Conservation (phyloP, 2,113 vertebrate species). For the Esox niger region DNA sequence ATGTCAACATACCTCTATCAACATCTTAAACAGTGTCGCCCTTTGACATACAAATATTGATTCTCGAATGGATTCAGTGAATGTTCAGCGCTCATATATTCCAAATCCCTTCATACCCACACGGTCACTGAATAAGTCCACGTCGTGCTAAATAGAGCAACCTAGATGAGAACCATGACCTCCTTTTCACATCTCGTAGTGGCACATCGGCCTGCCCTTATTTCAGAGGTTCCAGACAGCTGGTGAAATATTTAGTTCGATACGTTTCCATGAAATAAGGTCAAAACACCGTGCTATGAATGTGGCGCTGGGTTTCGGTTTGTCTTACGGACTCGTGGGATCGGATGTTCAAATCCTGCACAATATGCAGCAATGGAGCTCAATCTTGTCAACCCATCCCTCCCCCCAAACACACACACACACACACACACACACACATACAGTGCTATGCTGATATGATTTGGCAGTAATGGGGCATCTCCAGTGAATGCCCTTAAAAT, state of each 20-base stretch:
- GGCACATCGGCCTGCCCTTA: constrained; percentile 41
- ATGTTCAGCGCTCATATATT: background rate
- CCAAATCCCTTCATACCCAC: background rate
- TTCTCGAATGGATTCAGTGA: background rate
- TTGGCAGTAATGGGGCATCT: constrained; percentile 64
- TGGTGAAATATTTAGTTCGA: constrained; percentile 50
- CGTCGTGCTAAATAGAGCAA: constrained; percentile 3
- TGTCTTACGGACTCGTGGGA: background rate
- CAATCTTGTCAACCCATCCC: constrained; percentile 18
- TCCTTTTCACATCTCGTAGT: constrained; percentile 50
- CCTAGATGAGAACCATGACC: constrained; percentile 37
- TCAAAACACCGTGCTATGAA: background rate
- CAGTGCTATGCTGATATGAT: constrained; percentile 42
- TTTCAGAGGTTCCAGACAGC: constrained; percentile 36
- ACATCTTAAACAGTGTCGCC: background rate
- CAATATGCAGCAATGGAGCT: background rate
- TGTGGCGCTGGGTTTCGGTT: background rate
- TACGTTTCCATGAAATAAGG: constrained; percentile 7
- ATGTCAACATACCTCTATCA: too few relatives aligned
- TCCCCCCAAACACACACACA: constrained; percentile 9
- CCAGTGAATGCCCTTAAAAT: constrained; percentile 57
- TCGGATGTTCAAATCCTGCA: too few relatives aligned
- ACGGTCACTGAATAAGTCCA: constrained; percentile 10
- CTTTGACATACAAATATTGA: too few relatives aligned
- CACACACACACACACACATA: constrained; percentile 11